phyloP scores from a whole-genome alignment of 2,888 invertebrate genomes.

The Drosophila anceps region DNA sequence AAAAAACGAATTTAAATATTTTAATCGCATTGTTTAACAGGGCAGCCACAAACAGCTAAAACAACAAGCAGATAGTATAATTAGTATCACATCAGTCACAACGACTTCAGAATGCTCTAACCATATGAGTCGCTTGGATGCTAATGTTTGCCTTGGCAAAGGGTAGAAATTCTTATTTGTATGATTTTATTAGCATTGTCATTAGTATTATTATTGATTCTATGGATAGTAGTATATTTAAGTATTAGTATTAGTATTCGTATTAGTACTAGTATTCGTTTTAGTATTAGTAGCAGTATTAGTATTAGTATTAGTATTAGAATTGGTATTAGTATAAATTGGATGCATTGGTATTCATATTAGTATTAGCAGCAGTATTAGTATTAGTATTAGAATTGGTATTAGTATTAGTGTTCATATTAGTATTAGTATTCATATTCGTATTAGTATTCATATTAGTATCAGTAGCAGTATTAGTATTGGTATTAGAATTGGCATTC shows the following conservation, averaged over 20 bases:
- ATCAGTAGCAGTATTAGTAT: not conserved
- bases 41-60: conserved; percentile 24
- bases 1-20: conserved; percentile 72
- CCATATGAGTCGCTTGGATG: not conserved
- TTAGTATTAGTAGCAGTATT: not conserved
- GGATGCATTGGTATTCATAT: not conserved
- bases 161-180: not conserved
- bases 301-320: not conserved
- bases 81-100: not conserved
- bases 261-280: not conserved
- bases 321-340: not conserved
- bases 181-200: not conserved
- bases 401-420: not conserved
- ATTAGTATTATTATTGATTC: not conserved
- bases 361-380: not conserved
- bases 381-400: not conserved
- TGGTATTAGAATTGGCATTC: not conserved
- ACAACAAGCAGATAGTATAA: conserved; percentile 21
- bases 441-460: not conserved
- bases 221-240: no score
- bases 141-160: not conserved
- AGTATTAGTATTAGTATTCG: not conserved
- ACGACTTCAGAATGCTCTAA: conserved; percentile 35
- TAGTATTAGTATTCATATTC: not conserved
- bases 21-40: conserved; percentile 71